Conservation (phyloP, 2,888 invertebrate genomes). For the Chaetogeoica ovagalla region DNA sequence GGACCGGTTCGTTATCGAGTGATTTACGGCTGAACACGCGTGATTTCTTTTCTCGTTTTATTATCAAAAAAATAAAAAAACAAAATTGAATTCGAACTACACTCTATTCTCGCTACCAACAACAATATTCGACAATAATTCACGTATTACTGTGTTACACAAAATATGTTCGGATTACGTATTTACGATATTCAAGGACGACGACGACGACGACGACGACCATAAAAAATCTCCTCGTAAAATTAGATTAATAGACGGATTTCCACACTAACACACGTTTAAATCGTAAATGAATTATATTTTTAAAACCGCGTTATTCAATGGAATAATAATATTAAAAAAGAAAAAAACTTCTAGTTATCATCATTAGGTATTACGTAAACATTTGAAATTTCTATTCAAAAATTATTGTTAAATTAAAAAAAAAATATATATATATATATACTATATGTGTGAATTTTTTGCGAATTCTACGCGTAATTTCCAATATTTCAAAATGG, state of each 20-base stretch:
- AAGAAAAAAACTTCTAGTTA: not conserved
- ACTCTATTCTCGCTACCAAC: no score
- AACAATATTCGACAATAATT: not conserved
- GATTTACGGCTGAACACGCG: constrained; percentile 7
- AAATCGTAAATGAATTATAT: constrained; percentile 1
- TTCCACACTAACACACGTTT: not conserved
- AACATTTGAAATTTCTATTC: no score
- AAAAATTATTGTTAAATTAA: not conserved
- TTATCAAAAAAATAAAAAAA: not conserved
- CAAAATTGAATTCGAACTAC: not conserved
- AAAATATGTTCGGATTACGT: not conserved
- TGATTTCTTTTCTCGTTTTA: not conserved
- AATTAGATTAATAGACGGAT: not conserved
- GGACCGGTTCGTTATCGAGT: not conserved
- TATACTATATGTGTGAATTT: no score
- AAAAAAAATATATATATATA: not conserved
- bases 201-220: not conserved
- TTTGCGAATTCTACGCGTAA: not conserved
- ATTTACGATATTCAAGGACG: not conserved
- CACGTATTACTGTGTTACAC: not conserved
- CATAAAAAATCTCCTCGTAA: not conserved
- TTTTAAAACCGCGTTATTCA: not conserved
- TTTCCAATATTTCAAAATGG: no score
- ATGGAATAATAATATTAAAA: not conserved
- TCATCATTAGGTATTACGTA: not conserved